phyloP scores from a whole-genome alignment of 2,797 vertebrate genomes.

The Tolypeutes matacus region DNA sequence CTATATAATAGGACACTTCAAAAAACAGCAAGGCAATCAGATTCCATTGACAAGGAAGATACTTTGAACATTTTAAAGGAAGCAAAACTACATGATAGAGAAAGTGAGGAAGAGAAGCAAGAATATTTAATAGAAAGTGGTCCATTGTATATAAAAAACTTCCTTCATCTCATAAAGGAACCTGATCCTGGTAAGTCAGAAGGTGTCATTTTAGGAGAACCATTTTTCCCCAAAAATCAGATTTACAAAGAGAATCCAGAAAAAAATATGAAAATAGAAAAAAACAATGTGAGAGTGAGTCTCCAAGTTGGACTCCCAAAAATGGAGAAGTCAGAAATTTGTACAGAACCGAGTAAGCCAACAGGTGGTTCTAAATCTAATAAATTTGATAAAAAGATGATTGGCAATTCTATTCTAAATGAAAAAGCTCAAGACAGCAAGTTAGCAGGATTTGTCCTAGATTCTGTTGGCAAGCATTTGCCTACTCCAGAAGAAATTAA shows the following conservation, averaged over 20 bases:
- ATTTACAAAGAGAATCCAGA: neutral
- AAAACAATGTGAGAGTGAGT: neutral
- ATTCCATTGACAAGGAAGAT: neutral
- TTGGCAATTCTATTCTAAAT: neutral
- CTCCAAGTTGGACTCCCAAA: neutral
- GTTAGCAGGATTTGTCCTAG: neutral
- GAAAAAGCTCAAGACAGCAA: neutral
- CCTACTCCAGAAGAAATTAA: neutral
- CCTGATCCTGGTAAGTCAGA: neutral
- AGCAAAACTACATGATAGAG: neutral
- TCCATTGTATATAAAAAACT: neutral
- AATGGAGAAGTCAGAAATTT: neutral
- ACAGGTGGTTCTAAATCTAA: neutral
- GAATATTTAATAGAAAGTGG: neutral
- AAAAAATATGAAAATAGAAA: neutral
- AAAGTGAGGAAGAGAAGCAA: neutral
- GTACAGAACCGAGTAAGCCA: neutral
- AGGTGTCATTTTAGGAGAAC: neutral
- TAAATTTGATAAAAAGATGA: neutral
- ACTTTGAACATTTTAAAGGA: neutral
- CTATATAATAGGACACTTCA: neutral
- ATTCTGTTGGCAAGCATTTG: slow-evolving; percentile 11
- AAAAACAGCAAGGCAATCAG: neutral
- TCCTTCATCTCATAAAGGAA: neutral
- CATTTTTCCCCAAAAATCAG: neutral